These are phyloP conservation scores for Sylvilagus floridanus DNA, from an alignment of 2,797 vertebrate species.

Conservation along the genomic window DNA sequence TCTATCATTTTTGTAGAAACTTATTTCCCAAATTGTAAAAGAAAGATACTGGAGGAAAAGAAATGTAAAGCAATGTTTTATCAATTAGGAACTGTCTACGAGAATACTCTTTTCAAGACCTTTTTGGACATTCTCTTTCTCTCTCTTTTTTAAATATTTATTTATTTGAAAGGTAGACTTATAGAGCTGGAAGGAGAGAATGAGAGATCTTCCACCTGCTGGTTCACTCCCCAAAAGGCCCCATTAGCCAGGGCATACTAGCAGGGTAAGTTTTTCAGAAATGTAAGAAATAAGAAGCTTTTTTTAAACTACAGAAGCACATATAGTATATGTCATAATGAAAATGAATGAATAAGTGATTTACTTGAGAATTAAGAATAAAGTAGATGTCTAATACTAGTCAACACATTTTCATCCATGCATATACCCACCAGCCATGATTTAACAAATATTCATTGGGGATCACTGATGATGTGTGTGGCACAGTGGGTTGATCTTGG, in stretches of 20 bases:
- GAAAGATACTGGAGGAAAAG: background rate
- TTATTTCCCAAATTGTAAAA: background rate
- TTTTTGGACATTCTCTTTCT: background rate
- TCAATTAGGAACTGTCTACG: background rate
- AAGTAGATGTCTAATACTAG: background rate
- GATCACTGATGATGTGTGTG: background rate
- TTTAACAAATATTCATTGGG: background rate
- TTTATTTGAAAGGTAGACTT: too few species aligned
- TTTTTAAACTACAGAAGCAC: background rate
- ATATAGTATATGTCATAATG: background rate
- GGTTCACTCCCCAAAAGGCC: too few species aligned
- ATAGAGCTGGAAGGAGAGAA: too few species aligned
- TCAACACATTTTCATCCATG: background rate
- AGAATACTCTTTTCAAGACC: background rate
- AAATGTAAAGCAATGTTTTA: background rate
- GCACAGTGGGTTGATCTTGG: background rate
- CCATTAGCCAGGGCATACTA: too few species aligned
- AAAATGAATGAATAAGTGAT: background rate
- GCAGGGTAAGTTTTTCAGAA: background rate
- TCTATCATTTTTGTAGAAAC: background rate
- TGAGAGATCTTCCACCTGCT: too few species aligned
- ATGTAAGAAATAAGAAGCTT: background rate
- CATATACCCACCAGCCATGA: background rate
- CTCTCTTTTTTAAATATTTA: too few species aligned
- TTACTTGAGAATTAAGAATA: conserved; percentile 25